A percentile compares a stretch with the other conserved stretches of the same genome.
These are phyloP conservation scores for Microhierax caerulescens DNA, from an alignment of 2,797 vertebrate genomes.

Conservation along the genomic window DNA sequence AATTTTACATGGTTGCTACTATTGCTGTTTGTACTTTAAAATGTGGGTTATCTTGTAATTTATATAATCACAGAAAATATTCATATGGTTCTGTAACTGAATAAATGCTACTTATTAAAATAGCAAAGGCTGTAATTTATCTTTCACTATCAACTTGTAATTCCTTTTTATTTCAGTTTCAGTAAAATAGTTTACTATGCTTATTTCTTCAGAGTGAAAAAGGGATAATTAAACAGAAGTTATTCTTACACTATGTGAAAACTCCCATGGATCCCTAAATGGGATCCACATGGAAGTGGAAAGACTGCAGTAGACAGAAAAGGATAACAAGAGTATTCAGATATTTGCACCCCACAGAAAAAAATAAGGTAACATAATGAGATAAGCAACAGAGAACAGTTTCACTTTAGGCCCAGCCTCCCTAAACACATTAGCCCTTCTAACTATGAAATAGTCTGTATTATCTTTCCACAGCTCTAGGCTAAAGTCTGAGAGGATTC, in stretches of 20 bases:
- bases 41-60: not conserved
- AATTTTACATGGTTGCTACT: not conserved
- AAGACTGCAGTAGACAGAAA: not conserved
- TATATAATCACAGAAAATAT: constrained; percentile 22
- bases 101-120: constrained; percentile 6
- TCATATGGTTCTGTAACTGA: not conserved
- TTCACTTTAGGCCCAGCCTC: not conserved
- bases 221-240: not conserved
- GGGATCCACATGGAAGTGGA: not conserved
- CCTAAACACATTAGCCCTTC: not conserved
- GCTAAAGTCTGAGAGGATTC: not conserved
- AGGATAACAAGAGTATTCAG: not conserved
- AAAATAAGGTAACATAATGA: not conserved
- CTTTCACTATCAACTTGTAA: constrained; percentile 7
- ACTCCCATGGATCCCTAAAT: not conserved
- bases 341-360: not conserved
- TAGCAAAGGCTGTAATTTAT: constrained; percentile 49
- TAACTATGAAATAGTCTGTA: not conserved
- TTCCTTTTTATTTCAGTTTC: not conserved
- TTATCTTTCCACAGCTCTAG: not conserved
- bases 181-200: not conserved
- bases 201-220: constrained; percentile 3
- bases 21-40: not conserved
- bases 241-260: not conserved
- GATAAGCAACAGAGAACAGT: not conserved